These are phyloP conservation scores for Spodoptera litura DNA, from an alignment of 1,140 invertebrate species.

Conservation along the genomic window DNA sequence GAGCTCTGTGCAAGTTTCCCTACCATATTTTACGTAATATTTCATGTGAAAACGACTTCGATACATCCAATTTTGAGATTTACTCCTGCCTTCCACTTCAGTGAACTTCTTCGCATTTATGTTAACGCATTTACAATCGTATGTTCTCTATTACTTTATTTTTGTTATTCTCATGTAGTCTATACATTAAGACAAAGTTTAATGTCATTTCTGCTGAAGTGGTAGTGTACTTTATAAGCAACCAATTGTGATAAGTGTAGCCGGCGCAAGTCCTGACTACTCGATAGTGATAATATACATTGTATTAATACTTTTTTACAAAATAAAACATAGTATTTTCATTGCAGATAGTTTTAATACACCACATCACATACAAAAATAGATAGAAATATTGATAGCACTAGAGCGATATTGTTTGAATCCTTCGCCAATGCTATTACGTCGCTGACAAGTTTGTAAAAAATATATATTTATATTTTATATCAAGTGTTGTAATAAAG, in stretches of 20 bases:
- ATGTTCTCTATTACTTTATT: no score
- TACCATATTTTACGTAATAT: no score
- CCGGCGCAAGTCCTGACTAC: slow-evolving; percentile 22
- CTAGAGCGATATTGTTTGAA: neutral
- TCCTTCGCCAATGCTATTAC: neutral
- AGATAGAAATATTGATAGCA: slow-evolving; percentile 45
- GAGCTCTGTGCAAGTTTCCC: no score
- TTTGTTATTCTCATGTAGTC: neutral
- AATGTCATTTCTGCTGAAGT: neutral
- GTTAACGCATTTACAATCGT: no score
- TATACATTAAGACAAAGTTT: slow-evolving; percentile 4
- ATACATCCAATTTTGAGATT: no score
- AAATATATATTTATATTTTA: slow-evolving; percentile 22
- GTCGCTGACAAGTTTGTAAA: slow-evolving; percentile 32
- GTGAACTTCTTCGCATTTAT: no score
- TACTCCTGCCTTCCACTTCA: no score
- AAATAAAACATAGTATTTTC: slow-evolving; percentile 30
- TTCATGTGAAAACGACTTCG: no score
- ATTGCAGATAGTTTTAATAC: slow-evolving; percentile 43
- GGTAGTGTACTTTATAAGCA: neutral
- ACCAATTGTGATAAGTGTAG: slow-evolving; percentile 28
- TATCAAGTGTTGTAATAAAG: neutral
- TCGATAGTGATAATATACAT: slow-evolving; percentile 17
- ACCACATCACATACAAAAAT: slow-evolving; percentile 47
- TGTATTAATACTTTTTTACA: slow-evolving; percentile 14